Conservation (phyloP, 2,888 invertebrate species). For the Oligia latruncula region DNA sequence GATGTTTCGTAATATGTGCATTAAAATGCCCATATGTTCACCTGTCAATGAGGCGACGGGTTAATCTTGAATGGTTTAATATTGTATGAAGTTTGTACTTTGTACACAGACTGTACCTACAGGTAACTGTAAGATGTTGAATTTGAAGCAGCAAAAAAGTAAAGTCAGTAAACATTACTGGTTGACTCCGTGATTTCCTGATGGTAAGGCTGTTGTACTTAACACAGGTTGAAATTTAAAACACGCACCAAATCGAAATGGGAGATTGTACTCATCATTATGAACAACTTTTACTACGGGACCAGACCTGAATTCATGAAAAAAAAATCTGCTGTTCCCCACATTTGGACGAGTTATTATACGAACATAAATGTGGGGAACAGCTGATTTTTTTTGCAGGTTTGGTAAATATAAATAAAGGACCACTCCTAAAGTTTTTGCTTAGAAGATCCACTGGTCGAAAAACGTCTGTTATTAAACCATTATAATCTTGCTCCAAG, state of each 20-base stretch:
- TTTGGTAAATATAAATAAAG: too few species aligned
- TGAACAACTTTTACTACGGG: too few species aligned
- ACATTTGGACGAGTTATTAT: too few species aligned
- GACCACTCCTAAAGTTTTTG: not conserved
- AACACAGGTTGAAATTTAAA: too few species aligned
- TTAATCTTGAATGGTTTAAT: slow-evolving; percentile 39
- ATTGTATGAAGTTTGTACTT: not conserved
- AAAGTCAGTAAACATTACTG: not conserved
- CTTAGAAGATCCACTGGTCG: not conserved
- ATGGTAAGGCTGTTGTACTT: not conserved
- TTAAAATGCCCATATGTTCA: slow-evolving; percentile 45
- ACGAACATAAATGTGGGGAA: too few species aligned
- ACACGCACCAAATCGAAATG: too few species aligned
- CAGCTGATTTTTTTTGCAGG: too few species aligned
- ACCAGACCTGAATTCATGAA: too few species aligned
- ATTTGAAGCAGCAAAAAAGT: not conserved
- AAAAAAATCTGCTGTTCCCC: too few species aligned
- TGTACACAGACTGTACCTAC: not conserved
- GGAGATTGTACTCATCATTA: too few species aligned
- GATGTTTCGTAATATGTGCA: slow-evolving; percentile 55
- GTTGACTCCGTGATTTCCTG: slow-evolving; percentile 4
- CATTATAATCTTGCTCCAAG: not conserved
- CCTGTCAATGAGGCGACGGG: slow-evolving; percentile 38
- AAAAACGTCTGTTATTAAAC: not conserved
- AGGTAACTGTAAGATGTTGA: not conserved